These are phyloP conservation scores for Chrysogorgia sp. DNA, from an alignment of 92 coral and sea anemone genomes.

Conservation along the genomic window DNA sequence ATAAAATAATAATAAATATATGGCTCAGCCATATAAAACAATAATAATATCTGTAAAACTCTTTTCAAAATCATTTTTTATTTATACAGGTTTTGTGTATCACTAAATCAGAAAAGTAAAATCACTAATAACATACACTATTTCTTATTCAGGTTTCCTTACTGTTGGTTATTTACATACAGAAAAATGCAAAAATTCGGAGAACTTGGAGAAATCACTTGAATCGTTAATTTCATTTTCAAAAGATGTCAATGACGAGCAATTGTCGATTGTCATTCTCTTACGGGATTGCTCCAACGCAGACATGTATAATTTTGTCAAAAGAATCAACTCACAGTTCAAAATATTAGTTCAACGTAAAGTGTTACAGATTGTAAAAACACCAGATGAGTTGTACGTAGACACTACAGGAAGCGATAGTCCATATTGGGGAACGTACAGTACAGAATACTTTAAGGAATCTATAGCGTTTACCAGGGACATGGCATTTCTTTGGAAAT, in stretches of 20 bases:
- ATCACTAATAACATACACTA: too few species aligned
- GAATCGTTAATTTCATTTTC: slow-evolving; percentile 40
- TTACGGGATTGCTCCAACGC: slow-evolving; percentile 23
- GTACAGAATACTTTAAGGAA: slow-evolving; percentile 7
- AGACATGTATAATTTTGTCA: slow-evolving; percentile 4
- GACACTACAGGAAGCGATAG: neutral
- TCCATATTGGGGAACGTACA: slow-evolving; percentile 28
- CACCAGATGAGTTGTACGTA: slow-evolving; percentile 7
- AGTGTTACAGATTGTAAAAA: slow-evolving; percentile 27
- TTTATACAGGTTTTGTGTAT: neutral
- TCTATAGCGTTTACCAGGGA: slow-evolving; percentile 13
- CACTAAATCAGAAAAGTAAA: too few species aligned
- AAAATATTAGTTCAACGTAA: neutral
- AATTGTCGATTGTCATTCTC: slow-evolving; percentile 43
- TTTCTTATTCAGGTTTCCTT: slow-evolving; percentile 36
- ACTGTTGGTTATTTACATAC: slow-evolving; percentile 54
- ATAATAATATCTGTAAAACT: too few species aligned
- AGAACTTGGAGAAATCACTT: slow-evolving; percentile 41
- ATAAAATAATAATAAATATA: too few species aligned
- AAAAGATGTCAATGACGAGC: slow-evolving; percentile 10
- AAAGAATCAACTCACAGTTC: slow-evolving; percentile 3
- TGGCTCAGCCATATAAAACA: too few species aligned
- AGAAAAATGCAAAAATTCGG: slow-evolving; percentile 18
- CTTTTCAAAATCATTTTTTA: neutral
- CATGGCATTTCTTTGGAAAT: slow-evolving; percentile 30